These are phyloP conservation scores for Craseonycteris thonglongyai DNA, from an alignment of 2,113 vertebrate species.

Conservation along the genomic window DNA sequence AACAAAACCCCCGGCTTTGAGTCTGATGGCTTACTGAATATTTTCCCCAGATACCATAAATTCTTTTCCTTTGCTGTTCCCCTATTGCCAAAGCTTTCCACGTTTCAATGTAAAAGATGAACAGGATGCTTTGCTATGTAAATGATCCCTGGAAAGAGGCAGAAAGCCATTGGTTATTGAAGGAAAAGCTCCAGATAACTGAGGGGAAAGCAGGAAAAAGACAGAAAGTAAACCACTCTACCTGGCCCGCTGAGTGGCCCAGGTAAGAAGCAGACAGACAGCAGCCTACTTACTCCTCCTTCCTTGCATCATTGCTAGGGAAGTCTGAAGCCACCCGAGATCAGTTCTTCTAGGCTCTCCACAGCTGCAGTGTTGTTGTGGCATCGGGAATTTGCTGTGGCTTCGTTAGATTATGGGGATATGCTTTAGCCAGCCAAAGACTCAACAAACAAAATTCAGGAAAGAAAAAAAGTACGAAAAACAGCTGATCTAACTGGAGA, in stretches of 20 bases:
- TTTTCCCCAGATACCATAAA: not conserved
- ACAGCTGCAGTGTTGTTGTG: conserved; percentile 57
- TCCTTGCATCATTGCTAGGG: not conserved
- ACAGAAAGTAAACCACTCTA: not conserved
- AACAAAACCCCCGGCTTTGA: not conserved
- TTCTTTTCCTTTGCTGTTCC: not conserved
- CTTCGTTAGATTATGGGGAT: conserved; percentile 66
- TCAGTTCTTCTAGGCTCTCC: conserved; percentile 58
- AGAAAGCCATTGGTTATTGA: conserved; percentile 31
- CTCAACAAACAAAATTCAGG: conserved; percentile 63
- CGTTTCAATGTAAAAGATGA: conserved; percentile 23
- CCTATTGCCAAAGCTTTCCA: conserved; percentile 29
- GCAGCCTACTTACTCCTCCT: conserved; percentile 38
- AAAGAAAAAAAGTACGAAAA: conserved; percentile 42
- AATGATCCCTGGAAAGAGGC: conserved; percentile 6
- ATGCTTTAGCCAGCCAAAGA: conserved; percentile 62
- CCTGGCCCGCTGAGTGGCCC: conserved; percentile 1
- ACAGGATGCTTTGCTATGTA: not conserved
- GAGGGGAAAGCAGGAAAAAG: conserved; percentile 40
- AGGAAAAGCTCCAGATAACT: conserved; percentile 17
- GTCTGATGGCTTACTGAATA: not conserved
- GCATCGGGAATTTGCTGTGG: conserved; percentile 65
- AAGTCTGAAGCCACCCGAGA: conserved; percentile 58
- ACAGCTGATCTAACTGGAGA: conserved; percentile 75
- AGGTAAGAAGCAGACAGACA: conserved; percentile 37